phyloP scores from a whole-genome alignment of 2,797 vertebrate genomes.

The Pachyuromys duprasi region DNA sequence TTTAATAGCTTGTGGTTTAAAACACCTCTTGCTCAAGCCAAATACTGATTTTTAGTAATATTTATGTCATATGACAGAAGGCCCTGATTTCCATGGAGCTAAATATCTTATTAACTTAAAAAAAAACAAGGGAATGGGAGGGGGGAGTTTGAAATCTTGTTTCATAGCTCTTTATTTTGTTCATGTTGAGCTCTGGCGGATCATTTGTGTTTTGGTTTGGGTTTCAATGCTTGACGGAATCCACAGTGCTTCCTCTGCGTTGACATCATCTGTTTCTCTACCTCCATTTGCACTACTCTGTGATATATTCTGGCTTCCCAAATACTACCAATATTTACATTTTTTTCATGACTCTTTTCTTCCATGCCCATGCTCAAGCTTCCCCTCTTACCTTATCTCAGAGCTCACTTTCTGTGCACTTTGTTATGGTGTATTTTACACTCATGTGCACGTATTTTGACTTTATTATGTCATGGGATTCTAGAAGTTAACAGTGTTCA shows the following conservation, averaged over 20 bases:
- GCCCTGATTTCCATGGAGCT: neutral
- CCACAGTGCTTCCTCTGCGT: neutral
- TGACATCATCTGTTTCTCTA: neutral
- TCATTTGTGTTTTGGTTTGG: neutral
- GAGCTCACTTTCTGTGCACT: neutral
- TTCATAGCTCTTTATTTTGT: neutral
- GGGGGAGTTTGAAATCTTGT: neutral
- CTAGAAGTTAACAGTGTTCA: neutral
- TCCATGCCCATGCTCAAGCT: neutral
- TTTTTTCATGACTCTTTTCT: neutral
- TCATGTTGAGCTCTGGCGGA: neutral
- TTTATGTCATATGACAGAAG: neutral
- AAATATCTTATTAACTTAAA: neutral
- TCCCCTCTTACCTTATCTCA: neutral
- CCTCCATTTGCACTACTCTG: neutral
- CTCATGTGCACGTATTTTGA: neutral
- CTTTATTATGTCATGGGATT: neutral
- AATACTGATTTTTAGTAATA: neutral
- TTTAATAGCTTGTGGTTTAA: neutral
- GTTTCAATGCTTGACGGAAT: neutral
- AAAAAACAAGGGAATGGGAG: neutral
- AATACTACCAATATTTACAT: neutral
- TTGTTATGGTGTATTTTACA: neutral
- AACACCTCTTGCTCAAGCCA: neutral
- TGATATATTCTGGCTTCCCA: neutral